A percentile compares a stretch with the other conserved stretches of the same genome.
Evolutionary conservation across 1,140 invertebrate genomes (phyloP).

Genomic region (Diuraphis noxia): DNA sequence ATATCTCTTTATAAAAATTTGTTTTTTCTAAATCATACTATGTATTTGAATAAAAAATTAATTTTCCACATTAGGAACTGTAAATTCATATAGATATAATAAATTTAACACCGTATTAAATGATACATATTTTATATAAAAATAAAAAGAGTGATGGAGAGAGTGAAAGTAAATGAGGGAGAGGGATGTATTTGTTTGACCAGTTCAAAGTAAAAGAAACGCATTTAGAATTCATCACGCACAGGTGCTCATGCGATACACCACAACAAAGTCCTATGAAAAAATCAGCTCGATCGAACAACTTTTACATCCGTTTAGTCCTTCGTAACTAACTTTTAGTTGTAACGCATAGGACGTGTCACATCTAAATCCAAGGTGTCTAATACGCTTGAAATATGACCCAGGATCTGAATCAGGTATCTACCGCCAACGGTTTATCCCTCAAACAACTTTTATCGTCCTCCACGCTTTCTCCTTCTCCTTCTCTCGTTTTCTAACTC

Average conservation of each 20-base stretch:
- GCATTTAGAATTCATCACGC: conserved; percentile 28
- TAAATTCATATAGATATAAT: too few species aligned
- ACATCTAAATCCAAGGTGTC: conserved; percentile 21
- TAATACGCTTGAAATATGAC: conserved; percentile 33
- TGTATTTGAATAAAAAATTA: too few species aligned
- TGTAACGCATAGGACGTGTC: conserved; percentile 9
- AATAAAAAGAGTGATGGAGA: not conserved
- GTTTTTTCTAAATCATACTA: too few species aligned
- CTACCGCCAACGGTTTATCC: not conserved
- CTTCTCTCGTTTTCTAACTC: too few species aligned
- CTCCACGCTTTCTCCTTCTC: too few species aligned
- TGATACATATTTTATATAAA: too few species aligned
- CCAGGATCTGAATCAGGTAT: conserved; percentile 14
- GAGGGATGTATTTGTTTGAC: not conserved
- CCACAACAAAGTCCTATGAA: not conserved
- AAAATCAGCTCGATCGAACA: conserved; percentile 42
- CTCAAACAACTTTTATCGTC: conserved; percentile 25
- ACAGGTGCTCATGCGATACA: not conserved
- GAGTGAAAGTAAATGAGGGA: not conserved
- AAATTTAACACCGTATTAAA: too few species aligned
- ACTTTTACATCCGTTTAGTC: conserved; percentile 24
- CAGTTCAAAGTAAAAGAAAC: not conserved
- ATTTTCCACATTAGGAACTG: too few species aligned
- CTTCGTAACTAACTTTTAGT: conserved; percentile 30
- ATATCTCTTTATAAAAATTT: not conserved